Evolutionary conservation across 2,797 vertebrate genomes (phyloP).

Genomic region (Hirundo rustica): DNA sequence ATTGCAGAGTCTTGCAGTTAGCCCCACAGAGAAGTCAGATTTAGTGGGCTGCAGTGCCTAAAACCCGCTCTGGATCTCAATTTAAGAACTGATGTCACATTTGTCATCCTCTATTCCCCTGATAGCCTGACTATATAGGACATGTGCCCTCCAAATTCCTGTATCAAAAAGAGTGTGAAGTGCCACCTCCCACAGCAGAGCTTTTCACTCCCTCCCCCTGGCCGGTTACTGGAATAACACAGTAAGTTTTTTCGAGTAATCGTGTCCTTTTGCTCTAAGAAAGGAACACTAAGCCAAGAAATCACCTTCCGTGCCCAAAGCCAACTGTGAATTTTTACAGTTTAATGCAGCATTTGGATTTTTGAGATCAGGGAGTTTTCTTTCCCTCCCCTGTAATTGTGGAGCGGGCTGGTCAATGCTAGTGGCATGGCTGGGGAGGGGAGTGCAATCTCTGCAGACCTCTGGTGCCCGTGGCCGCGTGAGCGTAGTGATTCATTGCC

Average conservation of each 20-base stretch:
- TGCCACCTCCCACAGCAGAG: not conserved
- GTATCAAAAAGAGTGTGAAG: conserved; percentile 10
- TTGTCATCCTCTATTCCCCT: conserved; percentile 8
- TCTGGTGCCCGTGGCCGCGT: conserved; percentile 6
- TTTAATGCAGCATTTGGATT: not conserved
- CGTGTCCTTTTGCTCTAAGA: conserved; percentile 23
- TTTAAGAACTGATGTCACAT: conserved; percentile 26
- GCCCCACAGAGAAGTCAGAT: conserved; percentile 15
- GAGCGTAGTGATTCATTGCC: conserved; percentile 33
- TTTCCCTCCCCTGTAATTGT: not conserved
- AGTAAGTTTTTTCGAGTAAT: not conserved
- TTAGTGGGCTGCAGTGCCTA: conserved; percentile 2
- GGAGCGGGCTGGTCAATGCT: conserved; percentile 8
- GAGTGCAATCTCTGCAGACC: conserved; percentile 40
- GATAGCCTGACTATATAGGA: not conserved
- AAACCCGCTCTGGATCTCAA: conserved; percentile 19
- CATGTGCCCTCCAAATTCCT: conserved; percentile 19
- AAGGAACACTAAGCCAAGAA: conserved; percentile 26
- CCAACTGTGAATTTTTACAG: conserved; percentile 6
- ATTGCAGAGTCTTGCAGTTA: not conserved
- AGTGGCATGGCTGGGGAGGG: not conserved
- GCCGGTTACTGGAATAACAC: not conserved
- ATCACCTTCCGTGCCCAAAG: conserved; percentile 13
- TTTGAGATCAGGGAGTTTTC: conserved; percentile 17
- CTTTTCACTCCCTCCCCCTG: conserved; percentile 28